Base-by-base conservation (phyloP, 2,888 invertebrate species). In the Silvanus unidentatus region DNA sequence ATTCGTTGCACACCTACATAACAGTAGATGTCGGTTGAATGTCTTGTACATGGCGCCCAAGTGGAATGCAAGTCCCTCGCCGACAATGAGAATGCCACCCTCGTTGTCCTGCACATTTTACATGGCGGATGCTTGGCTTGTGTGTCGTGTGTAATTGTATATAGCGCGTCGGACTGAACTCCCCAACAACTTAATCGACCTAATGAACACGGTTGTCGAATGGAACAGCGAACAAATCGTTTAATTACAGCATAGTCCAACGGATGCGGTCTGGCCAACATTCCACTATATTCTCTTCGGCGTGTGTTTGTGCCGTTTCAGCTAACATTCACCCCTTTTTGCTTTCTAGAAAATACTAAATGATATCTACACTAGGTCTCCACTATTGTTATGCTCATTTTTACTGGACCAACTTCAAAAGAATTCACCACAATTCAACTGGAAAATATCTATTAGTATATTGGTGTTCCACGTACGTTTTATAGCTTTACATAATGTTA, bases 181-280 rank as follows among this genome's bases (percentile, higher is more conserved):
- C 55, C 54, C 56, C 54, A 58, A 62, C 58, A 60, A 62, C 60
- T 60, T 62, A 61, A 62, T 62, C 62, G 62, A 61, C 60, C 60
- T 61, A 61, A 62, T 62, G 62, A 62, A 60, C 62, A 60, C 50
- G 62, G 54, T 52, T 60, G 59, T 62, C 60, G 58, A 60, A 60
- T 59, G 60, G 59, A 61, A 59, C 60, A 59, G 53, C 59, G 60
- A 60, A 60, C 62, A 62, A 61, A 62, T 62, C 60, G 62, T 61
- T 62, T 60, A 61, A 61, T 62, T 62, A 61, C 56, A 52, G 57
- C 58, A 60, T 55, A 57, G 60, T 57, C 58, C 59, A 55, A 49
- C 56, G 58, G 53, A 54, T 55, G 52, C 57, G 53, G 55, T 45
- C 52, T 47, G 49, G 48, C 42, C 52, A 44, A 51, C 54, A 56